Evolutionary conservation across 1,140 invertebrate genomes (phyloP).

Genomic region (Rhynchophorus ferrugineus): DNA sequence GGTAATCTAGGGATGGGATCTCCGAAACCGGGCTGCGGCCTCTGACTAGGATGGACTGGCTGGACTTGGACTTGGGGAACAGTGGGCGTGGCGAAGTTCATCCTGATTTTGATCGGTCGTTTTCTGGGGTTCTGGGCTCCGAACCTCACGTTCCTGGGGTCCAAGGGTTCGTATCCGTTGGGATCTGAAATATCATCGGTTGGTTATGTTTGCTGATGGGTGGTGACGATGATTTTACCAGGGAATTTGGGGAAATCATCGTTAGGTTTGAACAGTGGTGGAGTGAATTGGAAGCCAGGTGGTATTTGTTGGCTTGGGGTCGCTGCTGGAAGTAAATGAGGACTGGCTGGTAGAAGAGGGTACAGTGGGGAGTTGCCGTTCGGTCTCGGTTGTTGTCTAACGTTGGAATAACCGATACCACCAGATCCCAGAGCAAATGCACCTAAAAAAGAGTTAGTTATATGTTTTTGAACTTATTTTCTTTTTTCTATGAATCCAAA

Average conservation of each 20-base stretch:
- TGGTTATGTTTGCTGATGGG: conserved; percentile 2
- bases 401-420: conserved; percentile 29
- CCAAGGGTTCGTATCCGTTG: conserved; percentile 32
- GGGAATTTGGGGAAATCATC: too few species aligned
- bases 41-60: conserved; percentile 6
- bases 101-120: conserved; percentile 20
- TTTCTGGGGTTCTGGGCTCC: conserved; percentile 19
- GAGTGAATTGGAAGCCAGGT: too few species aligned
- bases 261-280: too few species aligned
- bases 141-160: conserved; percentile 25
- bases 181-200: conserved; percentile 16
- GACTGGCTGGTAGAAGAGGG: conserved; percentile 25
- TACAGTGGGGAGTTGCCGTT: conserved; percentile 20
- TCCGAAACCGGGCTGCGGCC: conserved; percentile 14
- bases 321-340: conserved; percentile 30
- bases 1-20: conserved; percentile 16
- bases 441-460: conserved; percentile 18
- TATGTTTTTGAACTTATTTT: too few species aligned
- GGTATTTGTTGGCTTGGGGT: conserved; percentile 20
- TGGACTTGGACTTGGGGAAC: conserved; percentile 16
- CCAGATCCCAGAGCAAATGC: conserved; percentile 31
- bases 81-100: conserved; percentile 25
- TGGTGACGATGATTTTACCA: too few species aligned
- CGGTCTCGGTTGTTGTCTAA: conserved; percentile 23
- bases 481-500: too few species aligned